Percentiles rank a stretch among this genome's conserved stretches.
Conservation (phyloP, 1,140 invertebrate genomes). For the Pachypsylla venusta region DNA sequence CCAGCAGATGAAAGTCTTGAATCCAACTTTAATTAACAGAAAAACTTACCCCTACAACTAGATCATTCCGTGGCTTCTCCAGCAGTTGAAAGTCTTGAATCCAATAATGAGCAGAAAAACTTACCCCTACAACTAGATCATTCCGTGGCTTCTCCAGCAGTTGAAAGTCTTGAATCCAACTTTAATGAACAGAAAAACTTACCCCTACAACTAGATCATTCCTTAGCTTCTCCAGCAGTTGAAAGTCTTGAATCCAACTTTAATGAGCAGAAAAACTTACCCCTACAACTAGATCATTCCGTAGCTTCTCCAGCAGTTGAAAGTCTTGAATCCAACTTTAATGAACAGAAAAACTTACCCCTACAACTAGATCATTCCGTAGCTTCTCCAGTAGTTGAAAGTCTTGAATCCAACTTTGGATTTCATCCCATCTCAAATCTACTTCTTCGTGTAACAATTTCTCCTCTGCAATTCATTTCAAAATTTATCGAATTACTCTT, state of each 20-base stretch:
- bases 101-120: too few species aligned
- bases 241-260: slow-evolving; percentile 37
- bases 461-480: slow-evolving; percentile 51
- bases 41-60: too few species aligned
- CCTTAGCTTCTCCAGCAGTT: slow-evolving; percentile 43
- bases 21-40: too few species aligned
- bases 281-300: slow-evolving; percentile 40
- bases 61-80: too few species aligned
- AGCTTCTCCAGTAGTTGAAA: slow-evolving; percentile 44
- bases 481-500: too few species aligned
- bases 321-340: slow-evolving; percentile 38
- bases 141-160: too few species aligned
- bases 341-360: too few species aligned
- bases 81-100: too few species aligned
- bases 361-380: slow-evolving; percentile 39
- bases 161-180: too few species aligned
- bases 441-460: slow-evolving; percentile 59
- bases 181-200: too few species aligned
- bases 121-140: too few species aligned
- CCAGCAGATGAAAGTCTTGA: slow-evolving; percentile 42
- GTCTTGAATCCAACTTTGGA: slow-evolving; percentile 38
- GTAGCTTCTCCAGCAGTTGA: slow-evolving; percentile 42
- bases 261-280: too few species aligned
- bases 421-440: slow-evolving; percentile 49
- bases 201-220: slow-evolving; percentile 42